Evolutionary conservation across 1,140 invertebrate species (phyloP).

Genomic region (Panagrolaimus sp.): DNA sequence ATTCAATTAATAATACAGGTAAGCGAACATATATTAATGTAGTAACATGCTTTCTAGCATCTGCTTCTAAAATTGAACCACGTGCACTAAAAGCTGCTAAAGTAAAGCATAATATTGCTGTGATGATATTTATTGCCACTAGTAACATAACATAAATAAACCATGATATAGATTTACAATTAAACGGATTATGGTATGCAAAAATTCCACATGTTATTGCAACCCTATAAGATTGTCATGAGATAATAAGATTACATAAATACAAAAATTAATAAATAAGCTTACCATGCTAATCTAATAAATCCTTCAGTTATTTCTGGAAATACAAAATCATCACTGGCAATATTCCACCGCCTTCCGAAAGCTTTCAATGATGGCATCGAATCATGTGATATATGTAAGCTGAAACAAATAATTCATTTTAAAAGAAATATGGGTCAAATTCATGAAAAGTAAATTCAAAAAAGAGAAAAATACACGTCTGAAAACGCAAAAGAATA

Average conservation of each 20-base stretch:
- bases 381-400: neutral
- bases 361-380: slow-evolving; percentile 51
- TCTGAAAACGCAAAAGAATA: neutral
- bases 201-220: slow-evolving; percentile 36
- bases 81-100: slow-evolving; percentile 30
- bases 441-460: neutral
- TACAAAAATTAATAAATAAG: neutral
- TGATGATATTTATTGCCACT: slow-evolving; percentile 38
- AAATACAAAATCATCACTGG: slow-evolving; percentile 50
- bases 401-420: neutral
- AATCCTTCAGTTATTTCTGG: slow-evolving; percentile 47
- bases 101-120: slow-evolving; percentile 28
- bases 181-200: slow-evolving; percentile 43
- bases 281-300: slow-evolving; percentile 44
- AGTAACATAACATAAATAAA: slow-evolving; percentile 36
- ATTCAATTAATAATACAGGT: slow-evolving; percentile 50
- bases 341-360: slow-evolving; percentile 48
- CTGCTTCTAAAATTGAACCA: slow-evolving; percentile 52
- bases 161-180: slow-evolving; percentile 34
- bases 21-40: slow-evolving; percentile 47
- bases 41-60: slow-evolving; percentile 29
- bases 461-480: neutral
- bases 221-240: slow-evolving; percentile 39
- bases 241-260: slow-evolving; percentile 11
- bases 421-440: neutral